phyloP scores from a whole-genome alignment of 2,797 vertebrate species.

The Rhabdomys pumilio region DNA sequence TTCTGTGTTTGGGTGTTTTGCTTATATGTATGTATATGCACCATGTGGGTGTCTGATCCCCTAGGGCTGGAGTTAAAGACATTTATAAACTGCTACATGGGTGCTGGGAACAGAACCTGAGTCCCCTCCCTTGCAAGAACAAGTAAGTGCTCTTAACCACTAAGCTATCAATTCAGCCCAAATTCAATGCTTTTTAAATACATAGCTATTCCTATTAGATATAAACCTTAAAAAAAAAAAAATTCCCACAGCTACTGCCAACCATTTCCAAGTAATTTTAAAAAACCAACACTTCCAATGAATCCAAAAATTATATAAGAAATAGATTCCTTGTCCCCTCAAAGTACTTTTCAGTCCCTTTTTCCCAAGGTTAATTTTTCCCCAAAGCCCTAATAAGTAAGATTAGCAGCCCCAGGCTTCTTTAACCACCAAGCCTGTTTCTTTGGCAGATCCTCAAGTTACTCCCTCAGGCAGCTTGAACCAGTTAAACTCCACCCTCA shows the following conservation, averaged over 20 bases:
- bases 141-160: not conserved
- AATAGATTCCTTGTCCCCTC: not conserved
- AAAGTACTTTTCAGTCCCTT: conserved; percentile 23
- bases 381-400: conserved; percentile 61
- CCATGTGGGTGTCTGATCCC: not conserved
- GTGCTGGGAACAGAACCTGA: not conserved
- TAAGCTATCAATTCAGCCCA: not conserved
- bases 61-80: not conserved
- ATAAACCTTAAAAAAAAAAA: not conserved
- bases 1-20: not conserved
- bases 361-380: conserved; percentile 48
- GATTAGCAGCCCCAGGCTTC: conserved; percentile 79
- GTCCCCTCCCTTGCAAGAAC: not conserved
- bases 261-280: conserved; percentile 45
- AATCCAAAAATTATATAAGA: conserved; percentile 51
- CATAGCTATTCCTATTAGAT: not conserved
- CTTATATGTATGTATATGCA: not conserved
- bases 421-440: conserved; percentile 89
- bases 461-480: conserved; percentile 95
- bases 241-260: not conserved
- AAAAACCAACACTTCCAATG: not conserved
- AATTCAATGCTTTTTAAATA: not conserved
- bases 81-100: not conserved
- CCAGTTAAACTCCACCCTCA: conserved; percentile 96
- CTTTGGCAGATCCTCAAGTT: conserved; percentile 96